Evolutionary conservation across 1,140 invertebrate species (phyloP).

Genomic region (Trichonephila inaurata): DNA sequence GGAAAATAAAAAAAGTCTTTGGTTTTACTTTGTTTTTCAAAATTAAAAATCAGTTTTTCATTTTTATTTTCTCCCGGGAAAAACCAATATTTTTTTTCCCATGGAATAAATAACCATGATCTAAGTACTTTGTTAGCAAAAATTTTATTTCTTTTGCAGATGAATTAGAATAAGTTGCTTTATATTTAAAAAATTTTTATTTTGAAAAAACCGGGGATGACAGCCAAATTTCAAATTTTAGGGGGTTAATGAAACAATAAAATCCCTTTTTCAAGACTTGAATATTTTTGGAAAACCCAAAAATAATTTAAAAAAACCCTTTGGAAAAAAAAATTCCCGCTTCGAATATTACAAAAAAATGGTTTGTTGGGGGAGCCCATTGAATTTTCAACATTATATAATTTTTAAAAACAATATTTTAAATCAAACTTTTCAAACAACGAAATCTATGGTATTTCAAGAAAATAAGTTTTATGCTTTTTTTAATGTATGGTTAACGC

Average conservation of each 20-base stretch:
- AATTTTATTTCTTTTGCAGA: slow-evolving; percentile 28
- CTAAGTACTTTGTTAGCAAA: slow-evolving; percentile 39
- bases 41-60: slow-evolving; percentile 40
- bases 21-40: slow-evolving; percentile 12
- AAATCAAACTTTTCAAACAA: no score
- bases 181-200: no score
- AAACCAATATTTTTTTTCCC: slow-evolving; percentile 47
- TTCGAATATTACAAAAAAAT: not conserved
- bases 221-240: slow-evolving; percentile 50
- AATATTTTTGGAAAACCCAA: slow-evolving; percentile 62
- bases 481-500: no score
- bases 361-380: no score
- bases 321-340: not conserved
- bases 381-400: no score
- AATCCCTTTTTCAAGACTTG: not conserved
- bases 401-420: no score
- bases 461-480: no score
- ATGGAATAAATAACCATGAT: slow-evolving; percentile 57
- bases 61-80: slow-evolving; percentile 70
- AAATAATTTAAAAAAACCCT: slow-evolving; percentile 21
- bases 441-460: no score
- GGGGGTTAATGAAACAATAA: slow-evolving; percentile 43
- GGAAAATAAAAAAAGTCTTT: slow-evolving; percentile 62
- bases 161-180: not conserved
- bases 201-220: slow-evolving; percentile 47